These are phyloP conservation scores for Halocynthia aurantium DNA, from an alignment of 23 tunicate species.

Conservation along the genomic window DNA sequence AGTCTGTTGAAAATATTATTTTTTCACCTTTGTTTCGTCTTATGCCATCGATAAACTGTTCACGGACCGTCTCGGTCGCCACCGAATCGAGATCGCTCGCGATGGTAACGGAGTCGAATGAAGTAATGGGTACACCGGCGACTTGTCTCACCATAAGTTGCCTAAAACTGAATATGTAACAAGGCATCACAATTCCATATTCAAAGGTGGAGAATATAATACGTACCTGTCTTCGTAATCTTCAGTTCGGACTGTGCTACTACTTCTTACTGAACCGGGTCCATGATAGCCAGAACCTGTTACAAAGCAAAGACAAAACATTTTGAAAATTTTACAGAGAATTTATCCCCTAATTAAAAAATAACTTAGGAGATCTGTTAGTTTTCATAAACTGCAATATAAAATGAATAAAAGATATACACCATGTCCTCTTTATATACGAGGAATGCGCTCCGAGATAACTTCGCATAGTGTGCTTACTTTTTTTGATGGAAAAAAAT, in stretches of 20 bases:
- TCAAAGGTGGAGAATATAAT: not conserved
- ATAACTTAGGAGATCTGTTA: too few relatives aligned
- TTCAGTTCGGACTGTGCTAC: slow-evolving; percentile 21
- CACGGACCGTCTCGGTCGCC: slow-evolving; percentile 15
- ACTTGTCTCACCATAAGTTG: slow-evolving; percentile 21
- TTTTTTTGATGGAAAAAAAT: too few relatives aligned
- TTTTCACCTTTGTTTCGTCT: slow-evolving; percentile 4
- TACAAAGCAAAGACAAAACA: too few relatives aligned
- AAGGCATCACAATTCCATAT: not conserved
- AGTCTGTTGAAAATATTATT: too few relatives aligned
- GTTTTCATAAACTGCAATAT: too few relatives aligned
- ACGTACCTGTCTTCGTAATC: slow-evolving; percentile 24
- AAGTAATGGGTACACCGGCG: slow-evolving; percentile 26
- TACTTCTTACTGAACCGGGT: slow-evolving; percentile 19
- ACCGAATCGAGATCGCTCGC: slow-evolving; percentile 30
- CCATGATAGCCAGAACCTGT: not conserved
- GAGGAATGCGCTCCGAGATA: too few relatives aligned
- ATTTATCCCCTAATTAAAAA: too few relatives aligned
- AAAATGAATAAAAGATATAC: too few relatives aligned
- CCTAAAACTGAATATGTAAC: not conserved
- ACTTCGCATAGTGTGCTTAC: too few relatives aligned
- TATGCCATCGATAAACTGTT: slow-evolving; percentile 10
- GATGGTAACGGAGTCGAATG: slow-evolving; percentile 21
- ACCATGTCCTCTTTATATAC: too few relatives aligned
- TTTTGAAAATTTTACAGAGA: too few relatives aligned